Percentiles rank a stretch among this genome's conserved stretches.
phyloP scores from a whole-genome alignment of 2,797 vertebrate species.

The Erpetoichthys calabaricus region DNA sequence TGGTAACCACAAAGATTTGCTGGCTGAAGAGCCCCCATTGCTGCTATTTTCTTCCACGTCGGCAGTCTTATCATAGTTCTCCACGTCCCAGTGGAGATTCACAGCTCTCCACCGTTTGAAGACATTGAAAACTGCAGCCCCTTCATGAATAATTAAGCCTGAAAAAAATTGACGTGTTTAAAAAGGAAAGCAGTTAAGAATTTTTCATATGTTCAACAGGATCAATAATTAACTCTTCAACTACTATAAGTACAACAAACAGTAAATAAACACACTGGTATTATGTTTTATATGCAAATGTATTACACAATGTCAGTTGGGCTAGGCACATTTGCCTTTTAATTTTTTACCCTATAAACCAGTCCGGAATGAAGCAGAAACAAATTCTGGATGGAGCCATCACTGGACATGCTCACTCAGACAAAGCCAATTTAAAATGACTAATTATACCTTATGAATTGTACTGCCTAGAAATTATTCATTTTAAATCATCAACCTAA shows the following conservation, averaged over 20 bases:
- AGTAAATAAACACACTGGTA: not conserved
- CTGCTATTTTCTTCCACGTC: slow-evolving; percentile 70
- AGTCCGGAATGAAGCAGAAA: too few species aligned
- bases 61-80: slow-evolving; percentile 76
- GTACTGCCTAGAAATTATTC: too few species aligned
- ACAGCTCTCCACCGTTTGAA: slow-evolving; percentile 84
- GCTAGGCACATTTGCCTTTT: too few species aligned
- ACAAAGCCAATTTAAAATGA: too few species aligned
- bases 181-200: not conserved
- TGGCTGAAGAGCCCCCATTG: slow-evolving; percentile 47
- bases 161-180: slow-evolving; percentile 17
- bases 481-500: too few species aligned
- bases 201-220: not conserved
- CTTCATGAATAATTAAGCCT: slow-evolving; percentile 85
- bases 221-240: not conserved
- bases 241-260: too few species aligned
- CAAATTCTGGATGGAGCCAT: too few species aligned
- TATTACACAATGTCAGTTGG: too few species aligned
- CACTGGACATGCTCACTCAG: too few species aligned
- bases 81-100: slow-evolving; percentile 84
- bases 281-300: not conserved
- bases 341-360: too few species aligned
- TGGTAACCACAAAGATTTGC: slow-evolving; percentile 63
- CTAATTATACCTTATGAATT: too few species aligned
- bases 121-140: slow-evolving; percentile 77